phyloP scores from a whole-genome alignment of 2,113 vertebrate genomes.

The Amphilophus citrinellus region DNA sequence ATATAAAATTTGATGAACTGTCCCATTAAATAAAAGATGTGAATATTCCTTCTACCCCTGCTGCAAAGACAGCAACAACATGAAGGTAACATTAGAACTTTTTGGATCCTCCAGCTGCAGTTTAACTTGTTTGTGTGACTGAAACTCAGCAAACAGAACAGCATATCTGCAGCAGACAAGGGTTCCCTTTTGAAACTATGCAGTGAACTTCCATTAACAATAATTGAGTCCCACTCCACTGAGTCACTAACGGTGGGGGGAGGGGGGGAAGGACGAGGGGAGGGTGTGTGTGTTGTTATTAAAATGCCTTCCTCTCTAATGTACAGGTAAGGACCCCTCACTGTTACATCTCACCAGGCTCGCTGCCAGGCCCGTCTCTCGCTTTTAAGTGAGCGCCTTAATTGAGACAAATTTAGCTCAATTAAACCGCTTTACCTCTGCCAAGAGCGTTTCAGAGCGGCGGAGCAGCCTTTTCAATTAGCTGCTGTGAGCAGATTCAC shows the following conservation, averaged over 20 bases:
- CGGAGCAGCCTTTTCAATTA: conserved; percentile 41
- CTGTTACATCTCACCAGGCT: conserved; percentile 48
- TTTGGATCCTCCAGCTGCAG: neutral
- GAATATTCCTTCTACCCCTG: neutral
- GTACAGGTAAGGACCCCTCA: conserved; percentile 77
- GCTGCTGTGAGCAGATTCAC: conserved; percentile 9
- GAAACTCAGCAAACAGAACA: neutral
- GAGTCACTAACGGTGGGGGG: conserved; percentile 42
- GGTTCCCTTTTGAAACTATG: conserved; percentile 37
- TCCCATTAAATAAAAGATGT: neutral
- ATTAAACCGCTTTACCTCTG: conserved; percentile 76
- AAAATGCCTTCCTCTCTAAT: conserved; percentile 69
- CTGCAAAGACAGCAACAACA: neutral
- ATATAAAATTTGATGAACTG: too few species aligned
- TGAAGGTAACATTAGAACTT: neutral
- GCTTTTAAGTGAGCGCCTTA: conserved; percentile 77
- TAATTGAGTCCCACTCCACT: conserved; percentile 76
- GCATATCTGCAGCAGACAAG: conserved; percentile 6
- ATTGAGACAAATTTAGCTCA: conserved; percentile 81
- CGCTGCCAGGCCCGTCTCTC: conserved; percentile 63
- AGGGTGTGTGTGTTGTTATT: conserved; percentile 62
- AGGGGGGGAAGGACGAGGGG: neutral
- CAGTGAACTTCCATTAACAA: conserved; percentile 69
- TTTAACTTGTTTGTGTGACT: conserved; percentile 4
- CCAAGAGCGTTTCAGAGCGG: conserved; percentile 65